Conservation (phyloP, 1,140 invertebrate species). For the Temnothorax curvispinosus region DNA sequence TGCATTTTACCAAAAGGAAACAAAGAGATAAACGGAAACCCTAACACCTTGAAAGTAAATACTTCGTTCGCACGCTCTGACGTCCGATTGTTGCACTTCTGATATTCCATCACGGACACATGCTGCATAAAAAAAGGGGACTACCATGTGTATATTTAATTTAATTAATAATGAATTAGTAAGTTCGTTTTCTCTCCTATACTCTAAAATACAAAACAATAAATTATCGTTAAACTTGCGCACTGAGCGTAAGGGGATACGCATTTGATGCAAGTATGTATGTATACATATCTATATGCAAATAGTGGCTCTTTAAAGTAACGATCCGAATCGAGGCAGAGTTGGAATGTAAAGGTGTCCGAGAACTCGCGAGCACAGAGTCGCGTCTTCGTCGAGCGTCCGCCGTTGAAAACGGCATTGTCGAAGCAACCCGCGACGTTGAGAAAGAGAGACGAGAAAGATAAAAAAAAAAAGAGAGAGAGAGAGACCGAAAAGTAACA, state of each 20-base stretch:
- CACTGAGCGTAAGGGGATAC: constrained; percentile 64
- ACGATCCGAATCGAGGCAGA: constrained; percentile 77
- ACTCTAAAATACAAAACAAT: constrained; percentile 78
- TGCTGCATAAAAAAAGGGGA: constrained; percentile 43
- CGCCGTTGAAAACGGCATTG: neutral
- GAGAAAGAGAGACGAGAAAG: neutral
- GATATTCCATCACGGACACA: constrained; percentile 58
- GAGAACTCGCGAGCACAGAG: constrained; percentile 44
- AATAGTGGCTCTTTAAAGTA: constrained; percentile 67
- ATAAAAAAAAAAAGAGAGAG: neutral
- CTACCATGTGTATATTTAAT: constrained; percentile 53
- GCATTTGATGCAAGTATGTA: constrained; percentile 61
- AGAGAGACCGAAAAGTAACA: constrained; percentile 25
- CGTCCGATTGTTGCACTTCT: constrained; percentile 47
- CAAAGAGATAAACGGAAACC: constrained; percentile 33
- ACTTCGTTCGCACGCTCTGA: constrained; percentile 3
- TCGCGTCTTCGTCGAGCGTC: constrained; percentile 40
- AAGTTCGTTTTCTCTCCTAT: constrained; percentile 66
- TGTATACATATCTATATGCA: constrained; percentile 59
- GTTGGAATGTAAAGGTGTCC: constrained; percentile 76
- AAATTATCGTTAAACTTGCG: constrained; percentile 75
- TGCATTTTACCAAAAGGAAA: constrained; percentile 20
- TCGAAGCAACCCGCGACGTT: neutral
- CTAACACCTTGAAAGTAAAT: constrained; percentile 49
- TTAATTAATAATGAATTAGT: constrained; percentile 72